These are phyloP conservation scores for Sardina pilchardus DNA, from an alignment of 2,113 vertebrate genomes.

Conservation along the genomic window DNA sequence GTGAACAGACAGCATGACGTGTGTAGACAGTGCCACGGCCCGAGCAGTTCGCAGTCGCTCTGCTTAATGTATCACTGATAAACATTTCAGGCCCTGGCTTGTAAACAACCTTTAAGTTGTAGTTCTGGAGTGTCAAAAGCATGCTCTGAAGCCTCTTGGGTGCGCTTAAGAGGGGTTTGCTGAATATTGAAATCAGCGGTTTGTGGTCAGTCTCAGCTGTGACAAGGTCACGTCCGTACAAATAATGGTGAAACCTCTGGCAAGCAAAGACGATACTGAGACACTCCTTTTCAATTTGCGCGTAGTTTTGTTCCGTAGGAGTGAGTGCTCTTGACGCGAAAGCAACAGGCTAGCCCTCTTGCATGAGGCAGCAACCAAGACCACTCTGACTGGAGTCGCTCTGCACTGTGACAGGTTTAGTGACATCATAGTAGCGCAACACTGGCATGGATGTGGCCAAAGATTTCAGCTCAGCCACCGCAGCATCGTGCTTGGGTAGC, in stretches of 20 bases:
- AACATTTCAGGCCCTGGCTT: conserved; percentile 40
- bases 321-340: neutral
- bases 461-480: conserved; percentile 36
- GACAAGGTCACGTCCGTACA: conserved; percentile 6
- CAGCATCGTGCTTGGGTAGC: conserved; percentile 31
- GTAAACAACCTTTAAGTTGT: conserved; percentile 37
- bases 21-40: neutral
- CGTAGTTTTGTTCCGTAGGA: neutral
- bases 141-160: conserved; percentile 45
- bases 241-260: conserved; percentile 1
- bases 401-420: neutral
- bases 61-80: conserved; percentile 42
- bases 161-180: conserved; percentile 42
- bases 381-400: neutral
- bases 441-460: conserved; percentile 26
- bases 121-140: conserved; percentile 38
- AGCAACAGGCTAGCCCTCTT: neutral
- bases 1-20: too few relatives aligned
- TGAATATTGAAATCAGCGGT: conserved; percentile 42
- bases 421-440: neutral
- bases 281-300: too few relatives aligned
- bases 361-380: neutral
- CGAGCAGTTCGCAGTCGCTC: neutral
- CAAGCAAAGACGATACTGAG: conserved; percentile 20
- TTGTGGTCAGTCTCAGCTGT: conserved; percentile 44